A percentile compares a stretch with the other conserved stretches of the same genome.
Conservation (phyloP, 2,888 invertebrate species). For the Lutraria lutraria region DNA sequence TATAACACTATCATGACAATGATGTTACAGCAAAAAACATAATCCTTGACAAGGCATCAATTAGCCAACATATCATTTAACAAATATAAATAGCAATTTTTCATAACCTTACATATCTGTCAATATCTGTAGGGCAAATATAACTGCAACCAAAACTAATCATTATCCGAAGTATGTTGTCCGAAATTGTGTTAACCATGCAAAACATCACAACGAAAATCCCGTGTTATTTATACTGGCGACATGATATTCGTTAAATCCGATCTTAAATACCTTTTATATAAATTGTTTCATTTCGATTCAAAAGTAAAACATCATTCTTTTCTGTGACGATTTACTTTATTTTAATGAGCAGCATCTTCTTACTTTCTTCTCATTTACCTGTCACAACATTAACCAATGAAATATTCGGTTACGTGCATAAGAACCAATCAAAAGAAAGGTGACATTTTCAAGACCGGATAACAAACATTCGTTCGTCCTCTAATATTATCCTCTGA, state of each 20-base stretch:
- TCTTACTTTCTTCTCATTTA: slow-evolving; percentile 14
- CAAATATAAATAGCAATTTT: too few relatives aligned
- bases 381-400: slow-evolving; percentile 28
- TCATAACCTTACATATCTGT: too few relatives aligned
- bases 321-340: not conserved
- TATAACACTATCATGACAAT: too few relatives aligned
- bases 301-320: not conserved
- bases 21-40: too few relatives aligned
- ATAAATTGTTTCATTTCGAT: not conserved
- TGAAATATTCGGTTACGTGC: not conserved
- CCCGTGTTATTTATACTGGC: not conserved
- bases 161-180: not conserved
- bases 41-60: too few relatives aligned
- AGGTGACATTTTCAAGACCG: slow-evolving; percentile 28
- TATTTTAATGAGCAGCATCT: slow-evolving; percentile 23
- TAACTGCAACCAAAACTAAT: too few relatives aligned
- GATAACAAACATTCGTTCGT: slow-evolving; percentile 11
- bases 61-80: too few relatives aligned
- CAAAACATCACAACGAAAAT: not conserved
- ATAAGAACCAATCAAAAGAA: slow-evolving; percentile 18
- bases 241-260: not conserved
- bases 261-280: not conserved
- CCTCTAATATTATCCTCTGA: not conserved
- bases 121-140: too few relatives aligned
- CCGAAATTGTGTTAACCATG: not conserved